Conservation (phyloP, 2,888 invertebrate genomes). For the Nysson spinosus region DNA sequence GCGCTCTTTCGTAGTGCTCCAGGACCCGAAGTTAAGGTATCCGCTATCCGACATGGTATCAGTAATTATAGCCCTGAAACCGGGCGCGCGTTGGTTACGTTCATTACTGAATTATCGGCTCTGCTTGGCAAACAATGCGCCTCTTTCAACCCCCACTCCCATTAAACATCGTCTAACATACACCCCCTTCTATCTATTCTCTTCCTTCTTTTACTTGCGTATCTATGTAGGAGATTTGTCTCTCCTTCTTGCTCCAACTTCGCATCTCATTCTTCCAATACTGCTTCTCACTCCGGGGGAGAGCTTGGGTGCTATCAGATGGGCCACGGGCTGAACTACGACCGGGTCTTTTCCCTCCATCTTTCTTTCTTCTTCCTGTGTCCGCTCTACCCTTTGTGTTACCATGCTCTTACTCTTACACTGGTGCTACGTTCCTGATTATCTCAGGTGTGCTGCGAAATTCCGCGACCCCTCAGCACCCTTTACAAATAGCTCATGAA, state of each 20-base stretch:
- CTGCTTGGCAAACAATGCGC: slow-evolving; percentile 74
- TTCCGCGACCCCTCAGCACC: slow-evolving; percentile 14
- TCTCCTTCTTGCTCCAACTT: slow-evolving; percentile 18
- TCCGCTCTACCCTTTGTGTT: slow-evolving; percentile 21
- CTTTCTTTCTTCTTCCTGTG: slow-evolving; percentile 16
- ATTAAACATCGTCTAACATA: slow-evolving; percentile 21
- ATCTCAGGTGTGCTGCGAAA: slow-evolving; percentile 28
- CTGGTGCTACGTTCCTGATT: slow-evolving; percentile 3
- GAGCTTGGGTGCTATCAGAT: slow-evolving; percentile 65
- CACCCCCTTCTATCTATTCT: slow-evolving; percentile 34
- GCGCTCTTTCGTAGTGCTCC: slow-evolving; percentile 62
- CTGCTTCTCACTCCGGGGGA: slow-evolving; percentile 12
- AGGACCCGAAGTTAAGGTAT: slow-evolving; percentile 73
- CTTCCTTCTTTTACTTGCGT: slow-evolving; percentile 17
- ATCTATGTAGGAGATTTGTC: slow-evolving; percentile 15
- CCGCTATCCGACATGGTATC: slow-evolving; percentile 76
- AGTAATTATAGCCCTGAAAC: slow-evolving; percentile 76
- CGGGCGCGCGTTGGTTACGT: slow-evolving; percentile 75
- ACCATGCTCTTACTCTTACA: slow-evolving; percentile 11
- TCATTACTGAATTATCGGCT: slow-evolving; percentile 77
- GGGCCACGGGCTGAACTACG: slow-evolving; percentile 72
- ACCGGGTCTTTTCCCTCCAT: slow-evolving; percentile 56
- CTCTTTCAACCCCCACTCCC: slow-evolving; percentile 56
- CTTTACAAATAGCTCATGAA: slow-evolving; percentile 1
- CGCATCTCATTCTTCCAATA: slow-evolving; percentile 18